Evolutionary conservation across 64 coral and sea anemone species (phyloP), one percentile per base, ranked within the genome.

Genomic region (Actinia equina): DNA sequence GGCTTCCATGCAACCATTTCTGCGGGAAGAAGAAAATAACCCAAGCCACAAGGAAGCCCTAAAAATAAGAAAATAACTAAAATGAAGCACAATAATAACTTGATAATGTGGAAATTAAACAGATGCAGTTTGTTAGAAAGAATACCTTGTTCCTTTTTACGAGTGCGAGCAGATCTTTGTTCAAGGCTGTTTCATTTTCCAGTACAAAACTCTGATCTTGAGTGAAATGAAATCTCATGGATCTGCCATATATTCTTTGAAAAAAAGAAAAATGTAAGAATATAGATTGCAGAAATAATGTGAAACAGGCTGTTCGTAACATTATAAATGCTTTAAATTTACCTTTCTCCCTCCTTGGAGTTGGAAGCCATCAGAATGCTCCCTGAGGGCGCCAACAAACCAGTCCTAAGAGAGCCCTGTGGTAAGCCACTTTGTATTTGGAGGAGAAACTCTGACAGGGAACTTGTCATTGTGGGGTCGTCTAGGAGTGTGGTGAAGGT

Each of bases 401-500:
- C 74, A 77, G 30, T 77, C 30, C 17, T 77, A 12, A 77, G 17
- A 17, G 74, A 77, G 12, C 74, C n/a, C 74, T 77, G 74, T 77
- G 74, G 74, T 9, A 77, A 44, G 8, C 25, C 74, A 77, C 74
- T 64, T 64, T 86, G 85, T 14, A 86, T 22, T 37, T 86, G 85
- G 3, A 86, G 85, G 15, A 86, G 61, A 30, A 65, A 86, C 41
- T 86, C 85, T 41, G 56, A 20, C 5, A 86, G 45, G 6, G 58
- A 25, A 5, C 9, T 71, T 27, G 59, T 86, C 27, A 86, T 44
- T 3, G n/a, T 18, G 13, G 85, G 85, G 18, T 86, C 85, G 71
- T 86, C 85, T 17, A 86, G n/a, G 3, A 86, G 22, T 43, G 25
- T 64, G 19, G 43, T 65, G 17, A 86, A 42, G 19, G 18, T 71